These are phyloP conservation scores for Puntigrus tetrazona DNA, from an alignment of 2,113 vertebrate genomes.

Conservation along the genomic window DNA sequence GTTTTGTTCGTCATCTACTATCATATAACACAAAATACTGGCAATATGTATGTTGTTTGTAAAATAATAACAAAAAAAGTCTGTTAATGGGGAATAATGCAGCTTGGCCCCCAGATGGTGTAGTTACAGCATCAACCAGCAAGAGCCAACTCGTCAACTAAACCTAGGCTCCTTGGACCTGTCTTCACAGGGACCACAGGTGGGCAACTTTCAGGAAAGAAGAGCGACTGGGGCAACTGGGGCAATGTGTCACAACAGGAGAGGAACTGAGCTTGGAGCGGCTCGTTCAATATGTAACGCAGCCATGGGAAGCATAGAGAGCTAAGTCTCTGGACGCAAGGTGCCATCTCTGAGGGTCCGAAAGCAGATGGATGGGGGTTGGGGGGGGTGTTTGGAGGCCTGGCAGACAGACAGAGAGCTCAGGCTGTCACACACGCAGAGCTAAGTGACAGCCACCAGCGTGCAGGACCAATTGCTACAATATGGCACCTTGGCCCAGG, in stretches of 20 bases:
- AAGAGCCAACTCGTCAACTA: not conserved
- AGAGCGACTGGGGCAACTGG: not conserved
- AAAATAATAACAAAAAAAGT: not conserved
- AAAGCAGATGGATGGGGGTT: conserved; percentile 54
- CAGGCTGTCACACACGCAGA: conserved; percentile 44
- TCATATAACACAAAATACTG: not conserved
- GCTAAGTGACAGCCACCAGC: conserved; percentile 59
- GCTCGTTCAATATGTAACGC: conserved; percentile 18
- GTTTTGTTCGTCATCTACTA: not conserved
- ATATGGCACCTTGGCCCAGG: conserved; percentile 57
- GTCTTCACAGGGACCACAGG: not conserved
- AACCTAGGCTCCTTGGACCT: not conserved
- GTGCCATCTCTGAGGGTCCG: conserved; percentile 46
- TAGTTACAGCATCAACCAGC: conserved; percentile 1
- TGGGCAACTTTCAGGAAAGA: not conserved
- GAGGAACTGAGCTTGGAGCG: not conserved
- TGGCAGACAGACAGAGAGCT: conserved; percentile 55
- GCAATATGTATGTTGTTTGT: not conserved
- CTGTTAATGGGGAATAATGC: not conserved
- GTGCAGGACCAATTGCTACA: conserved; percentile 53
- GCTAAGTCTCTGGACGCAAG: conserved; percentile 33
- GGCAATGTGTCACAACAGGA: not conserved
- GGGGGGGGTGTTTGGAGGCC: conserved; percentile 34
- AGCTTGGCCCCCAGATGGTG: not conserved
- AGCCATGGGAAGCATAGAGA: conserved; percentile 1